A percentile compares a stretch with the other conserved stretches of the same genome.
phyloP scores from a whole-genome alignment of 37 sponge, comb jelly and placozoan species.

The Beroe ovata region DNA sequence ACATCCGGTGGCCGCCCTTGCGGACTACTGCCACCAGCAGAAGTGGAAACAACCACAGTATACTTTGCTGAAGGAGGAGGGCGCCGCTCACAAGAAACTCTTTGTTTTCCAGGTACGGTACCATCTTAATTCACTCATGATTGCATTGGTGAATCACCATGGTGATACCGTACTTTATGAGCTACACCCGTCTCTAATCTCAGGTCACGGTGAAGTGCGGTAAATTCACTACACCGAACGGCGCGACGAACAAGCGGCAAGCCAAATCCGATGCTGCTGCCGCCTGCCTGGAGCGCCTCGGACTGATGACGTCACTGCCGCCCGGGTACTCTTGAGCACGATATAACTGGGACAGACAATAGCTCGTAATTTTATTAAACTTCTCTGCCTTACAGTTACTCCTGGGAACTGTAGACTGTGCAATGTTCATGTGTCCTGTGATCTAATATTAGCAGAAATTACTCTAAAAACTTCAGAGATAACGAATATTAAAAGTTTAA shows the following conservation, averaged over 20 bases:
- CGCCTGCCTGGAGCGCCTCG: slow-evolving; percentile 45
- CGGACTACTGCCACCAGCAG: slow-evolving; percentile 55
- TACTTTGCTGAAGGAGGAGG: slow-evolving; percentile 37
- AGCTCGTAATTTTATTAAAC: no score
- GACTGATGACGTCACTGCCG: slow-evolving; percentile 52
- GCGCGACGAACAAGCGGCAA: slow-evolving; percentile 38
- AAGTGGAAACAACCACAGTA: slow-evolving; percentile 64
- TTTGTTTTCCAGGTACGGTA: slow-evolving; percentile 55
- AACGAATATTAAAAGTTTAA: no score
- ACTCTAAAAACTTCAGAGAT: no score
- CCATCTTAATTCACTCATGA: no score
- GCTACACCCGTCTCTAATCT: no score
- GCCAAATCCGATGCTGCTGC: slow-evolving; percentile 49
- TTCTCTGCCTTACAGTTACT: no score
- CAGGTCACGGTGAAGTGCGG: slow-evolving; percentile 25
- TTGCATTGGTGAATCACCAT: no score
- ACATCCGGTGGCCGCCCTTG: slow-evolving; percentile 56
- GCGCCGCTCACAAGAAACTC: slow-evolving; percentile 31
- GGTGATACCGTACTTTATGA: no score
- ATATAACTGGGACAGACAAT: no score
- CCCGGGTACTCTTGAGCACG: slow-evolving; percentile 53
- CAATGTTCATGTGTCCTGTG: no score
- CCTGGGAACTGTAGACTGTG: no score
- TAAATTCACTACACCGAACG: slow-evolving; percentile 30
- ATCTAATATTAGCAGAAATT: no score